A percentile compares a stretch with the other conserved stretches of the same genome.
These are phyloP conservation scores for Tenthredo livida DNA, from an alignment of 2,888 invertebrate species.

Conservation along the genomic window DNA sequence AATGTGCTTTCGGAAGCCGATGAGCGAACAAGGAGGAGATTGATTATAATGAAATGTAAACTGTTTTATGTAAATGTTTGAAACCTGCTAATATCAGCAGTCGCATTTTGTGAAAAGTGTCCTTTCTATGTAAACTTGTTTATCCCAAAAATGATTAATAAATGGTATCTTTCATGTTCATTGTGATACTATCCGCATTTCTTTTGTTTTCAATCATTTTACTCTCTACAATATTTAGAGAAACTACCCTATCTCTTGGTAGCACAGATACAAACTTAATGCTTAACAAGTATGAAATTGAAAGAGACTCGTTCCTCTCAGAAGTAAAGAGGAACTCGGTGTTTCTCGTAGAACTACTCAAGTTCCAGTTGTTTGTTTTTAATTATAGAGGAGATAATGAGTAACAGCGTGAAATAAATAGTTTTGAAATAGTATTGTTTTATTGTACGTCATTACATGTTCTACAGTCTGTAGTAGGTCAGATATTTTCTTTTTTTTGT, in stretches of 20 bases:
- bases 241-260: neutral
- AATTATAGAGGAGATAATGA: neutral
- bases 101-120: slow-evolving; percentile 76
- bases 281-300: neutral
- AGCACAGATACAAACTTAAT: neutral
- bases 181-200: slow-evolving; percentile 17
- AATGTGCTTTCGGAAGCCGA: slow-evolving; percentile 32
- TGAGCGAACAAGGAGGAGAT: slow-evolving; percentile 51
- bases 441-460: slow-evolving; percentile 52
- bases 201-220: neutral
- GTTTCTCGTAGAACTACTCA: neutral
- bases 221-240: neutral
- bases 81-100: slow-evolving; percentile 69
- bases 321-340: neutral
- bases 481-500: slow-evolving; percentile 22
- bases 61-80: slow-evolving; percentile 70
- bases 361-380: neutral
- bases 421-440: slow-evolving; percentile 39
- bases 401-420: neutral
- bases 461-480: slow-evolving; percentile 27
- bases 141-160: slow-evolving; percentile 70
- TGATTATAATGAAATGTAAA: slow-evolving; percentile 63
- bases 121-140: slow-evolving; percentile 77
- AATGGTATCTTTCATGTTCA: slow-evolving; percentile 71
- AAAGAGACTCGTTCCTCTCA: neutral